These are phyloP conservation scores for Saturnia japonica DNA, from an alignment of 2,888 invertebrate genomes.

Conservation along the genomic window DNA sequence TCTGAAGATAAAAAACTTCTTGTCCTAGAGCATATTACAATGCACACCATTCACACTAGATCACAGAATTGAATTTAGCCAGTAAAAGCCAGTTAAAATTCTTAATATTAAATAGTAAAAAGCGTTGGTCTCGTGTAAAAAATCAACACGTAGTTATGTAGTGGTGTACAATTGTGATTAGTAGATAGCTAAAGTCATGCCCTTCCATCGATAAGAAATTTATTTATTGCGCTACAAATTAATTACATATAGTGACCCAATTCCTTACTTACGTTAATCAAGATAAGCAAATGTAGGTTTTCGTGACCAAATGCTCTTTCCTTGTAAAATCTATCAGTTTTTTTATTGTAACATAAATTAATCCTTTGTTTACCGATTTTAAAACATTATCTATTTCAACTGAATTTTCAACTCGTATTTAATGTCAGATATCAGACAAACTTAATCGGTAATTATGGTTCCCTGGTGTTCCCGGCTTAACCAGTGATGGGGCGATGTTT, in stretches of 20 bases:
- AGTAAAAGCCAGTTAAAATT: neutral
- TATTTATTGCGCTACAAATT: neutral
- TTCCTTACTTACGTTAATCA: neutral
- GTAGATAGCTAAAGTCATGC: neutral
- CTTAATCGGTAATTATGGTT: too few relatives aligned
- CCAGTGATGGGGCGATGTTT: neutral
- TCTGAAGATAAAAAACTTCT: too few relatives aligned
- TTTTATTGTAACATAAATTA: neutral
- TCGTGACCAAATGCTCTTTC: neutral
- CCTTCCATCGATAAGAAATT: slow-evolving; percentile 1
- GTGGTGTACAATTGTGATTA: neutral
- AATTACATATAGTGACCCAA: slow-evolving; percentile 6
- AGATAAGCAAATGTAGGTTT: neutral
- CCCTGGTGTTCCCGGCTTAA: neutral
- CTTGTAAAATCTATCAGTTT: neutral
- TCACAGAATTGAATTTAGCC: neutral
- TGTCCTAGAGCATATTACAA: too few relatives aligned
- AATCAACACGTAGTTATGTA: neutral
- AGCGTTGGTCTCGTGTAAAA: neutral
- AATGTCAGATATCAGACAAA: too few relatives aligned
- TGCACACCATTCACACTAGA: too few relatives aligned
- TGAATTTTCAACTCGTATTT: neutral
- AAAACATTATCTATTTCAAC: neutral
- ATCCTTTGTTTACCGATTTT: neutral
- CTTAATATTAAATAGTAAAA: neutral